Evolutionary conservation across 1,140 invertebrate genomes (phyloP).

Genomic region (Papilio helenus): DNA sequence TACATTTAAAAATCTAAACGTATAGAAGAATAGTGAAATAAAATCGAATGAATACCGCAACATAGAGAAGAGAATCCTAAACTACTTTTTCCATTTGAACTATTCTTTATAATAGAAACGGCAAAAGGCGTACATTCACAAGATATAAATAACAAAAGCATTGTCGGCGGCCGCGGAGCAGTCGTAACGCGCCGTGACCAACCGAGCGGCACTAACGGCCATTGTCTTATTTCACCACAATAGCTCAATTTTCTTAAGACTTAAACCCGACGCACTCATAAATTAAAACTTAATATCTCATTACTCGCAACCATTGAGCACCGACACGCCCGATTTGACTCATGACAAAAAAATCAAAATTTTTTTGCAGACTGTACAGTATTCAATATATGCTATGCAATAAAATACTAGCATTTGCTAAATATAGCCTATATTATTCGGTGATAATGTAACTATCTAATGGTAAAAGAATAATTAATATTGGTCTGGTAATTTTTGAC

Average conservation of each 20-base stretch:
- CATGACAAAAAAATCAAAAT: conserved; percentile 65
- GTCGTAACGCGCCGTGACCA: conserved; percentile 65
- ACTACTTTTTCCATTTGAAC: conserved; percentile 30
- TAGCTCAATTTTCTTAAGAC: conserved; percentile 80
- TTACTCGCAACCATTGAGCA: conserved; percentile 71
- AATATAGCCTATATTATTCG: no score
- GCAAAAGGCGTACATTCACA: conserved; percentile 54
- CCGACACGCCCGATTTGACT: conserved; percentile 58
- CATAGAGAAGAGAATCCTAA: background rate
- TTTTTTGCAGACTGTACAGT: conserved; percentile 50
- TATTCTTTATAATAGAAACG: conserved; percentile 39
- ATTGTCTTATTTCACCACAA: conserved; percentile 78
- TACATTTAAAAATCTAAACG: background rate
- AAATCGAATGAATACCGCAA: conserved; percentile 13
- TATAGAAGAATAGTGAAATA: background rate
- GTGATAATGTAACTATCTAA: no score
- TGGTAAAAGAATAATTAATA: no score
- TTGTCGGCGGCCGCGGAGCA: conserved; percentile 59
- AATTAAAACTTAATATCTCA: conserved; percentile 78
- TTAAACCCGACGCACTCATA: conserved; percentile 69
- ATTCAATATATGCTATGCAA: conserved; percentile 16
- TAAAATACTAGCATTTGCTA: background rate
- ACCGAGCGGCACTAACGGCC: conserved; percentile 71
- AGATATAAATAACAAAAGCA: conserved; percentile 74
- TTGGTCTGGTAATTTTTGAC: no score